A percentile compares a stretch with the other conserved stretches of the same genome.
Evolutionary conservation across 2,888 invertebrate species (phyloP).

Genomic region (Ditula angustiorana): DNA sequence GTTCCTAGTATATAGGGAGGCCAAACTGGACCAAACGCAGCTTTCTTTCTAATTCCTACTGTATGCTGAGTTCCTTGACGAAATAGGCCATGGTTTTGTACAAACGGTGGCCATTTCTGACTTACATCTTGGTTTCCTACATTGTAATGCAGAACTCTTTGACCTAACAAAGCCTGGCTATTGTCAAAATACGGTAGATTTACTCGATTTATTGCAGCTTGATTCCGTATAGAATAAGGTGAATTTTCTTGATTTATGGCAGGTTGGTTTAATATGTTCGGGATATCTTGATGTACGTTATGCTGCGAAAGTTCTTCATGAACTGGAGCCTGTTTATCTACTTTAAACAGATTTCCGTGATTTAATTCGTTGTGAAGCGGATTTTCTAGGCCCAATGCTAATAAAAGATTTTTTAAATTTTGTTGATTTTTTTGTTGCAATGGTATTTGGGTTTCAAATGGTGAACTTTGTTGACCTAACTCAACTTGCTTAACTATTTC

Average conservation of each 20-base stretch:
- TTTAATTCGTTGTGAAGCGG: neutral
- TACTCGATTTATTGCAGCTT: neutral
- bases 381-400: neutral
- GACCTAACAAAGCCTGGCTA: neutral
- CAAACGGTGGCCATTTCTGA: neutral
- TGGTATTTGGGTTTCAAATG: neutral
- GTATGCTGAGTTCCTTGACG: neutral
- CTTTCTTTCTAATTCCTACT: neutral
- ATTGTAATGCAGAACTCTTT: neutral
- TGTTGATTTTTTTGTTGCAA: neutral
- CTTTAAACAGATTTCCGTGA: neutral
- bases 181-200: neutral
- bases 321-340: neutral
- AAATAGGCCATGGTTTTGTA: neutral
- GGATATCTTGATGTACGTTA: neutral
- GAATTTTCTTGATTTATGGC: neutral
- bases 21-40: neutral
- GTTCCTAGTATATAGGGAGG: neutral
- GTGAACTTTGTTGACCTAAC: neutral
- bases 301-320: neutral
- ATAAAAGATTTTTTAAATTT: neutral
- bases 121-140: neutral
- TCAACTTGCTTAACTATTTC: too few species aligned
- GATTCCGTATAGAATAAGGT: neutral
- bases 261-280: neutral